Base-by-base conservation (phyloP, 1,140 invertebrate genomes). In the Venturia canescens region DNA sequence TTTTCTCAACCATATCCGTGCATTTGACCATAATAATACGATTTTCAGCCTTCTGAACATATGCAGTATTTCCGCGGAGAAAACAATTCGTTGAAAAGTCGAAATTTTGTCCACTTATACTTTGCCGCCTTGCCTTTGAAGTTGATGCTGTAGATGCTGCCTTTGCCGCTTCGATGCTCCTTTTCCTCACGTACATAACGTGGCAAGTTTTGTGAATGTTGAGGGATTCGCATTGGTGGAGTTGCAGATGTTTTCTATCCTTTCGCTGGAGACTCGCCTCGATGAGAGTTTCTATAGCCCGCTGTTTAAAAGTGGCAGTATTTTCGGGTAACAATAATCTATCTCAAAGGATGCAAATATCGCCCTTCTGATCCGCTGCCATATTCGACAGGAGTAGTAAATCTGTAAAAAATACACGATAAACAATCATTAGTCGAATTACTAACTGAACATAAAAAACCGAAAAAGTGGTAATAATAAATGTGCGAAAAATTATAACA, bases 81-180 rank as follows among this genome's bases (percentile, higher is more conserved):
- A 77, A 77, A 38, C 74, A 77, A 23, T 57, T 50, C 27, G 48
- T 31, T 77, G 11, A 5, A 60, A 77, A 77, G 57, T 77, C 60
- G 27, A 77, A 77, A 31, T 15, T 44, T 27, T 48, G 34, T 48
- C 34, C 71, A 21, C 29, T 44, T 50, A 23, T 48, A 48, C 21
- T 75, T 26, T 48, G 34, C 48, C 48, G 34, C 48, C 48, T 75
- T 50, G 3, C 26, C 60, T 77, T 60, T 77, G 21, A 18, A 60
- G 48, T 60, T 60, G 27, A 50, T 15, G 26, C 60, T 1, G 26
- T 31, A 26, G 60, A 57, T 77, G 27, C 60, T 26, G 74, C 74
- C 15, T 31, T 77, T 60, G 44, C 50, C 23, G 50, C 38, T 29
- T 77, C 50, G 60, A 31, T 29, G 60, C 26, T 77, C 50, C 60